Evolutionary conservation across 53 echinoderm and acorn worm genomes (phyloP).

Genomic region (Patiria pectinifera): DNA sequence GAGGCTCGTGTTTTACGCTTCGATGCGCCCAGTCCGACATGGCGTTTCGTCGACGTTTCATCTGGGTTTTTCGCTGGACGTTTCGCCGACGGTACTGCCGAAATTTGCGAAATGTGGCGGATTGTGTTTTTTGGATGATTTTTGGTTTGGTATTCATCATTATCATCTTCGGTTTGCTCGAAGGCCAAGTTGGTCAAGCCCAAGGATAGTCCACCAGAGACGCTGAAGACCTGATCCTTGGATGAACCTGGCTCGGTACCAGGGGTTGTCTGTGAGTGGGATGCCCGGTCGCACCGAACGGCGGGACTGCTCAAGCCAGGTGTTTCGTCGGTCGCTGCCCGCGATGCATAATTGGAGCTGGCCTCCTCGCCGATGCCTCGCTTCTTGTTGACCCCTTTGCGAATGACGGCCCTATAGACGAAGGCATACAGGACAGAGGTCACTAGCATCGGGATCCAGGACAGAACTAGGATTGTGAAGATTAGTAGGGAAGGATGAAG

Average conservation of each 20-base stretch:
- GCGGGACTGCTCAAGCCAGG: neutral
- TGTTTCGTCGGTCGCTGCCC: neutral
- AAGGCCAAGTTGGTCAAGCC: neutral
- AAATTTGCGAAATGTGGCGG: neutral
- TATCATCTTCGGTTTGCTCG: neutral
- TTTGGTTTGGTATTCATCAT: neutral
- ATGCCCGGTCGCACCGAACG: neutral
- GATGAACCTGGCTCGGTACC: neutral
- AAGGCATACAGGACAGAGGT: slow-evolving; percentile 70
- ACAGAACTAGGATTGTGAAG: neutral
- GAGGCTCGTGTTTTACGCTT: neutral
- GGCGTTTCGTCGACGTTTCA: neutral
- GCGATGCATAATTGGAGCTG: neutral
- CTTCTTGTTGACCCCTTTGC: slow-evolving; percentile 18
- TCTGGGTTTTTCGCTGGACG: neutral
- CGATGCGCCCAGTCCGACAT: neutral
- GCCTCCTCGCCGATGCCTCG: slow-evolving; percentile 20
- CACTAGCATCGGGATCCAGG: slow-evolving; percentile 62
- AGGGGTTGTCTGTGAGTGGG: neutral
- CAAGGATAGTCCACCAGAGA: neutral
- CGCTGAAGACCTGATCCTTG: neutral
- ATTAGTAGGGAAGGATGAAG: neutral
- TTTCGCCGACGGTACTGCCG: too few species aligned
- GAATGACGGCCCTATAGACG: slow-evolving; percentile 68
- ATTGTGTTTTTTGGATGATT: too few species aligned